These are phyloP conservation scores for Pseudomyrmex flavicornis DNA, from an alignment of 1,140 invertebrate species.

Conservation along the genomic window DNA sequence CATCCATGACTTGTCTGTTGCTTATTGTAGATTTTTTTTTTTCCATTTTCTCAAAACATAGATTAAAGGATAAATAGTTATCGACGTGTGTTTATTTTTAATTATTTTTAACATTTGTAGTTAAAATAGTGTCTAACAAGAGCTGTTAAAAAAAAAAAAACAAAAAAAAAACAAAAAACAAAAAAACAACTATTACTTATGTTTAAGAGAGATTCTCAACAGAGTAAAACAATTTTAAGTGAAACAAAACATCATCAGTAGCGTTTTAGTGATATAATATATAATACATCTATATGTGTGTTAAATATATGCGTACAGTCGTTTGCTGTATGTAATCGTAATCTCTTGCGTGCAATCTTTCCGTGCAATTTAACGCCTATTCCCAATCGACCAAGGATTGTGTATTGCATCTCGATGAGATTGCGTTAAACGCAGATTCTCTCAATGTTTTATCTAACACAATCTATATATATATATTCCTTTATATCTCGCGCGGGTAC, in stretches of 20 bases:
- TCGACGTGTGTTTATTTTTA: slow-evolving; percentile 20
- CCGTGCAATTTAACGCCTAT: slow-evolving; percentile 9
- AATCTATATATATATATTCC: slow-evolving; percentile 14
- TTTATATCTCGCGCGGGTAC: slow-evolving; percentile 27
- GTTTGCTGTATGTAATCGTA: neutral
- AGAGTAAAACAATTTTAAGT: slow-evolving; percentile 22
- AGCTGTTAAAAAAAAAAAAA: neutral
- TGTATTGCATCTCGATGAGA: slow-evolving; percentile 4
- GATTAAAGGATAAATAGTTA: slow-evolving; percentile 37
- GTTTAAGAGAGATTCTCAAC: neutral
- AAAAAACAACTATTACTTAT: neutral
- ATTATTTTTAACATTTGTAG: slow-evolving; percentile 25
- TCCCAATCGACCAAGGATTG: slow-evolving; percentile 20
- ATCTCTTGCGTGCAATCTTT: slow-evolving; percentile 22
- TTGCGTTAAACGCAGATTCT: slow-evolving; percentile 15
- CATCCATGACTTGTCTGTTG: slow-evolving; percentile 34
- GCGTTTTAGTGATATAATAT: neutral
- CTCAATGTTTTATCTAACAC: slow-evolving; percentile 41
- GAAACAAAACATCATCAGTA: too few species aligned
- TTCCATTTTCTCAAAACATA: slow-evolving; percentile 35
- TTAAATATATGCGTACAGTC: neutral
- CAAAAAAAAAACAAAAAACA: too few species aligned
- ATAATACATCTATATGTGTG: neutral
- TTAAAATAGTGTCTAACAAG: slow-evolving; percentile 20
- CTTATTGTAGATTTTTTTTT: slow-evolving; percentile 30